A percentile compares a stretch with the other conserved stretches of the same genome.
These are phyloP conservation scores for Sciurus vulgaris DNA, from an alignment of 2,797 vertebrate genomes.

Conservation along the genomic window DNA sequence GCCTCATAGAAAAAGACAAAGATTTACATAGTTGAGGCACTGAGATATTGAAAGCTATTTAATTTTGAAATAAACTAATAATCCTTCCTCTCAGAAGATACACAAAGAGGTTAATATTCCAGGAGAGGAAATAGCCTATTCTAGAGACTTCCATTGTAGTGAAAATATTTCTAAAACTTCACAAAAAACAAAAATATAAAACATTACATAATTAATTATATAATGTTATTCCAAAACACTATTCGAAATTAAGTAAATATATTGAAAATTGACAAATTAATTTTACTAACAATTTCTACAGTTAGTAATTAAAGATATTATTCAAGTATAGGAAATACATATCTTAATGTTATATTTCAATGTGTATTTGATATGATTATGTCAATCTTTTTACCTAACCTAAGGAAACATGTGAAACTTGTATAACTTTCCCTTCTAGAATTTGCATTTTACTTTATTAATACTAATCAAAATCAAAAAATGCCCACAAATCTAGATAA, in stretches of 20 bases:
- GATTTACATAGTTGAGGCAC: background rate
- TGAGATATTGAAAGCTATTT: background rate
- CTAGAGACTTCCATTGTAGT: background rate
- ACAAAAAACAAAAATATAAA: background rate
- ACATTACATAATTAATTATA: background rate
- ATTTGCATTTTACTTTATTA: background rate
- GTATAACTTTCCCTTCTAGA: background rate
- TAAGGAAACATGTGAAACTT: background rate
- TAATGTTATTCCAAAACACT: background rate
- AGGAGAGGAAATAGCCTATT: background rate
- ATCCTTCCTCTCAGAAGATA: background rate
- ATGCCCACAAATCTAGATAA: background rate
- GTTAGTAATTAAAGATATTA: background rate
- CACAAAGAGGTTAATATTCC: background rate
- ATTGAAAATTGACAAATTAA: background rate
- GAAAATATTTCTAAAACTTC: background rate
- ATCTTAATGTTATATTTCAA: background rate
- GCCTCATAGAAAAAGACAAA: background rate
- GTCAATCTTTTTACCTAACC: background rate
- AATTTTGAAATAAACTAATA: background rate
- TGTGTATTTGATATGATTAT: background rate
- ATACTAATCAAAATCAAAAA: background rate
- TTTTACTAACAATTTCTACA: background rate
- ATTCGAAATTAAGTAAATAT: background rate
- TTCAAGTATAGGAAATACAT: background rate